Conservation (phyloP, 1,140 invertebrate species). For the Microvelia longipes region DNA sequence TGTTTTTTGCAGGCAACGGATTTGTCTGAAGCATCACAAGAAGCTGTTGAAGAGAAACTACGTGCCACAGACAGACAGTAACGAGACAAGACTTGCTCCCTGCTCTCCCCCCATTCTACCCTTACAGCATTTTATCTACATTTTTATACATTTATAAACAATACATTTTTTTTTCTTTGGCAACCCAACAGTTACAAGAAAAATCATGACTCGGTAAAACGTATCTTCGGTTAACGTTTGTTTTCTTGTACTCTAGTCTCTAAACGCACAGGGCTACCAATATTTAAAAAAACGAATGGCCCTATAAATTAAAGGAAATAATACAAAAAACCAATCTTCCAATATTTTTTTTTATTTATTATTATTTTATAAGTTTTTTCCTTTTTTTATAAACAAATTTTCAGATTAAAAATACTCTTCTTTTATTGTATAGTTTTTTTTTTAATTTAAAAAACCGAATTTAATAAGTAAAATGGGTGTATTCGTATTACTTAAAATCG, state of each 20-base stretch:
- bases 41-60: conserved; percentile 81
- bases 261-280: not conserved
- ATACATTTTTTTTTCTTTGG: no score
- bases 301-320: no score
- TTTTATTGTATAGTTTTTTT: not conserved
- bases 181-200: conserved; percentile 10
- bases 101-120: not conserved
- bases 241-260: conserved; percentile 7
- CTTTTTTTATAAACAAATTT: no score
- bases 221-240: no score
- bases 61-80: conserved; percentile 84
- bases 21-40: conserved; percentile 74
- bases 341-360: not conserved
- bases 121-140: no score
- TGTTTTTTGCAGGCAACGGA: conserved; percentile 55
- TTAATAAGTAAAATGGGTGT: not conserved
- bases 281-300: not conserved
- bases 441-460: conserved; percentile 2
- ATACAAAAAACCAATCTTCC: no score
- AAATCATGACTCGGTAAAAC: no score
- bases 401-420: not conserved
- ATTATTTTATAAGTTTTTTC: not conserved
- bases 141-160: no score
- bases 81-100: conserved; percentile 21
- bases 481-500: conserved; percentile 1